A percentile compares a stretch with the other conserved stretches of the same genome.
Evolutionary conservation across 2,888 invertebrate genomes (phyloP).

Genomic region (Nemoura dubitans): DNA sequence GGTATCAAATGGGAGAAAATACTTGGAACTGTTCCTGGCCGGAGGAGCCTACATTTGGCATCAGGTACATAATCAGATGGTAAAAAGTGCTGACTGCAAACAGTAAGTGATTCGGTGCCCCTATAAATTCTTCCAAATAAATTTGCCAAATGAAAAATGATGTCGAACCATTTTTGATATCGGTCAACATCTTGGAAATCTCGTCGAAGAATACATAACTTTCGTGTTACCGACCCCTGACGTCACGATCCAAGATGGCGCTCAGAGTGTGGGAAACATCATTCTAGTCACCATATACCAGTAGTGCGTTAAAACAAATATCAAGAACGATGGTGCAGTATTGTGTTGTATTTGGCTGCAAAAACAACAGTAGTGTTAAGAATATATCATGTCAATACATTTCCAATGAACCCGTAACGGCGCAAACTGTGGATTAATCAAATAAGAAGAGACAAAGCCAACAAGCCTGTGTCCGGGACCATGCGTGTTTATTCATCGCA

Average conservation of each 20-base stretch:
- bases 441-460: neutral
- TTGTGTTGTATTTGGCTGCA: neutral
- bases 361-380: neutral
- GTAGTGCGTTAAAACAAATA: neutral
- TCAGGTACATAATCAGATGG: too few species aligned
- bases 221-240: neutral
- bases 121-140: too few species aligned
- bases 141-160: too few species aligned
- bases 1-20: too few species aligned
- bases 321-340: neutral
- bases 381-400: neutral
- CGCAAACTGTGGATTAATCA: neutral
- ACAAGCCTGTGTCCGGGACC: neutral
- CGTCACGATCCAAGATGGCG: neutral
- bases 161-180: too few species aligned
- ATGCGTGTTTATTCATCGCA: slow-evolving; percentile 14
- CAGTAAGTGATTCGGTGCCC: too few species aligned
- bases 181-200: too few species aligned
- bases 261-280: neutral
- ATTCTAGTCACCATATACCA: neutral
- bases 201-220: too few species aligned
- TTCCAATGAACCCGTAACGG: neutral
- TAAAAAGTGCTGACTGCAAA: too few species aligned
- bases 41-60: too few species aligned
- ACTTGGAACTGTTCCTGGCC: too few species aligned